A percentile compares a stretch with the other conserved stretches of the same genome.
phyloP scores from a whole-genome alignment of 2,888 invertebrate species.

The Volucella bombylans region DNA sequence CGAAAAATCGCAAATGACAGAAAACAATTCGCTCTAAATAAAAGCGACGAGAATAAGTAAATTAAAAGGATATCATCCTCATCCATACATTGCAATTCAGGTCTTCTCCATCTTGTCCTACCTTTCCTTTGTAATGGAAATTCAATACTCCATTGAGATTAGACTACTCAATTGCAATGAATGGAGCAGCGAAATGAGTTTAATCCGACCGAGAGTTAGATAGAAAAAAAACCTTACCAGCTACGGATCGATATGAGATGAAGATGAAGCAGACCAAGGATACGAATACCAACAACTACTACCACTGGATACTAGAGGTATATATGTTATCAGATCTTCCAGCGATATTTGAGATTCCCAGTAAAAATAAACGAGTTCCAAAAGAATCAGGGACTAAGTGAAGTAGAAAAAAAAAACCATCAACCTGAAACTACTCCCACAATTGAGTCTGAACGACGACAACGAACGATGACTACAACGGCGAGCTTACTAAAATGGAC shows the following conservation, averaged over 20 bases:
- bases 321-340: conserved; percentile 56
- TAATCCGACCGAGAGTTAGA: conserved; percentile 48
- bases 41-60: conserved; percentile 47
- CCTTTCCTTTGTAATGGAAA: conserved; percentile 66
- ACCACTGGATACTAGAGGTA: not conserved
- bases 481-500: conserved; percentile 56
- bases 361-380: conserved; percentile 38
- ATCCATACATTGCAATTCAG: conserved; percentile 41
- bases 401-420: conserved; percentile 2
- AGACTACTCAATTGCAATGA: conserved; percentile 68
- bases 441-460: conserved; percentile 60
- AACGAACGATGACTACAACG: not conserved
- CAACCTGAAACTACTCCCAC: conserved; percentile 63
- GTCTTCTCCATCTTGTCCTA: conserved; percentile 4
- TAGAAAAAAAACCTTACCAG: not conserved
- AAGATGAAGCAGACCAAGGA: not conserved
- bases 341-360: conserved; percentile 55
- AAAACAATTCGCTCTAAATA: conserved; percentile 9
- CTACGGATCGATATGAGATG: conserved; percentile 50
- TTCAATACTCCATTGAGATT: conserved; percentile 71
- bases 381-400: conserved; percentile 11
- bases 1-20: not conserved
- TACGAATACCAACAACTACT: conserved; percentile 22
- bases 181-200: conserved; percentile 66
- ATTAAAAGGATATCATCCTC: conserved; percentile 51